Evolutionary conservation across 2,113 vertebrate species (phyloP).

Genomic region (Oryzias celebensis): DNA sequence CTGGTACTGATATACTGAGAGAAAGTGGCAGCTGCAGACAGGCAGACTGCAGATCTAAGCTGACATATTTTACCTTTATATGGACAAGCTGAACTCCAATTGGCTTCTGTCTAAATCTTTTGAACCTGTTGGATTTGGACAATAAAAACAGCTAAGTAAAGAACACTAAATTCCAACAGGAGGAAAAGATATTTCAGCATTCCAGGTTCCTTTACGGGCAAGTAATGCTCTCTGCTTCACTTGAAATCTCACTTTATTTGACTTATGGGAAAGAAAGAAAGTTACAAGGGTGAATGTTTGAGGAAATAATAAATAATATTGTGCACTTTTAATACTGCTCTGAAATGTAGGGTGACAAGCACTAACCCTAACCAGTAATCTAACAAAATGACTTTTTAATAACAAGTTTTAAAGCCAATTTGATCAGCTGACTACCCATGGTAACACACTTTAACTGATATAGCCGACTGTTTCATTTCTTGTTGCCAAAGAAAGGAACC

Average conservation of each 20-base stretch:
- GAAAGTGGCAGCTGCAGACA: slow-evolving; percentile 52
- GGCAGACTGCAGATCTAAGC: slow-evolving; percentile 42
- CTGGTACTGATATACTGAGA: slow-evolving; percentile 52
- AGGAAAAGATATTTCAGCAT: slow-evolving; percentile 40
- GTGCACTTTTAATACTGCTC: slow-evolving; percentile 53
- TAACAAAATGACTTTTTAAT: too few relatives aligned
- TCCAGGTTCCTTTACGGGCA: slow-evolving; percentile 28
- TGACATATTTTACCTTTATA: slow-evolving; percentile 79
- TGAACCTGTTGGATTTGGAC: slow-evolving; percentile 37
- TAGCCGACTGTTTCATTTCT: too few relatives aligned
- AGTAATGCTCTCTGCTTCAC: slow-evolving; percentile 26
- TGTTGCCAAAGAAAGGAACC: too few relatives aligned
- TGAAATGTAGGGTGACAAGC: slow-evolving; percentile 30
- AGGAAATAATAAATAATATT: slow-evolving; percentile 38
- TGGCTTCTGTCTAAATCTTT: slow-evolving; percentile 34
- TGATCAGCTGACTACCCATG: too few relatives aligned
- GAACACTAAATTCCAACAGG: slow-evolving; percentile 19
- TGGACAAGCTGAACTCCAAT: slow-evolving; percentile 56
- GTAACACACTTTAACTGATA: too few relatives aligned
- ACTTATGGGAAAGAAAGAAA: slow-evolving; percentile 35
- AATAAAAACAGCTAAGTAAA: slow-evolving; percentile 44
- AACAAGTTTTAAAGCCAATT: too few relatives aligned
- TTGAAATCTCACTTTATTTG: slow-evolving; percentile 46
- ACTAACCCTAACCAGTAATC: too few relatives aligned
- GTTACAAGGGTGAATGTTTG: slow-evolving; percentile 40